These are phyloP conservation scores for Mormyrus iriodes DNA, from an alignment of 2,113 vertebrate species.

Conservation along the genomic window DNA sequence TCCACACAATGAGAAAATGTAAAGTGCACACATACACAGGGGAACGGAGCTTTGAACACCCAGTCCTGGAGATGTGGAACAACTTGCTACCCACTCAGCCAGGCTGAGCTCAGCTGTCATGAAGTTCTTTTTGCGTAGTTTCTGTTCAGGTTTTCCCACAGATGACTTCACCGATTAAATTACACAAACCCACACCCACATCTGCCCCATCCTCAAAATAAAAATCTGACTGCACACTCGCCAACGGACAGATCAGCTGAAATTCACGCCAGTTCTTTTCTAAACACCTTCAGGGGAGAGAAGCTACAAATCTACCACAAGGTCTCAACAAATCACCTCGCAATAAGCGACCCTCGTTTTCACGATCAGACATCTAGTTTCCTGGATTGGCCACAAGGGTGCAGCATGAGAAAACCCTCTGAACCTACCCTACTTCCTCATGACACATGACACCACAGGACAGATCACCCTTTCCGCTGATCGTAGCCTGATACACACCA, in stretches of 20 bases:
- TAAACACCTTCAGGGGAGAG: background rate
- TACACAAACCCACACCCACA: background rate
- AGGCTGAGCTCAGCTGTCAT: background rate
- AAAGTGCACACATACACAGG: too few species aligned
- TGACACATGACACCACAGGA: conserved; percentile 6
- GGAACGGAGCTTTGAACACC: too few species aligned
- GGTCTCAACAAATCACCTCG: background rate
- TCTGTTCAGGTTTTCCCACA: background rate
- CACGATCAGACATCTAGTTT: background rate
- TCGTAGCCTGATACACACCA: background rate
- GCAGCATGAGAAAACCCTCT: background rate
- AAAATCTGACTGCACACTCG: background rate
- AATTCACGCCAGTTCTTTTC: background rate
- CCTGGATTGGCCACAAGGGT: background rate
- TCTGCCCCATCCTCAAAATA: background rate
- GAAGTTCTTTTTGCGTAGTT: background rate
- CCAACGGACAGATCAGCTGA: background rate
- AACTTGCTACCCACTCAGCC: background rate
- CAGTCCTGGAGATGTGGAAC: background rate
- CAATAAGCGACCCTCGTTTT: background rate
- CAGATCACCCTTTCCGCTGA: background rate
- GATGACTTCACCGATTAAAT: background rate
- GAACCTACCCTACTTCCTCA: background rate
- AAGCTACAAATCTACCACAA: background rate
- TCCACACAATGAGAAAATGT: too few species aligned